Evolutionary conservation across 2,888 invertebrate species (phyloP), one percentile per base, ranked within the genome.

Genomic region (Dolichomitus sp.): DNA sequence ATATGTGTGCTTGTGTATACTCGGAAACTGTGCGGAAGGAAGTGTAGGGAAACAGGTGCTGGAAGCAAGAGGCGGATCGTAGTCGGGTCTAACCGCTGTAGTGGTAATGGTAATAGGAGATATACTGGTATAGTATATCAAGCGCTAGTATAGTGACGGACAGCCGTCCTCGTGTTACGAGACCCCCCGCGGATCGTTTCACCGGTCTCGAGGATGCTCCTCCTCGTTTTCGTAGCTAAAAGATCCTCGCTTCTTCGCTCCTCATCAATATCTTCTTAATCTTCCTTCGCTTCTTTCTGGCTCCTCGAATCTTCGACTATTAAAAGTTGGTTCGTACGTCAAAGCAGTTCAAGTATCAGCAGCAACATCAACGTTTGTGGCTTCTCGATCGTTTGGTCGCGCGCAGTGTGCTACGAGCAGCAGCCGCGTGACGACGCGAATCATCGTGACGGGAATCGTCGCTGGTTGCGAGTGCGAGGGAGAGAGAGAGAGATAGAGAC

Each of bases 401-500:
- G 70, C 52, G 74, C 72, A 73, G 81, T 74, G 74, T 65, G 68
- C 63, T 68, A 72, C 80, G 77, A 81, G 69, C 66, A 59, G 72
- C 78, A 81, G 69, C 61, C 80, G 75, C 81, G 80, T 78, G 76
- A 76, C 81, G 70, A 78, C 83, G 82, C 80, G 80, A 84, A 83
- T 80, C 77, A 68, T 76, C 83, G 80, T 68, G 83, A 75, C 79
- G 72, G 17, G 72, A 42, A 61, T 69, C 52, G 61, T 33, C 57
- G 57, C 42, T 48, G 48, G 6, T 48, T 17, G 68, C 19, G 42
- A 14, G 57, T 14, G 69, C 19, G 74, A 27, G 74, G 11, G 61
- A 52, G 72, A 11, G 33, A 19, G 50, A 52, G 40, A 40, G 59
- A 70, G 77, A 70, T 45, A 65, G 52, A 23, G 63, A 68, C 59